These are phyloP conservation scores for Dolichallabes microphthalmus DNA, from an alignment of 2,113 vertebrate genomes.

Conservation along the genomic window DNA sequence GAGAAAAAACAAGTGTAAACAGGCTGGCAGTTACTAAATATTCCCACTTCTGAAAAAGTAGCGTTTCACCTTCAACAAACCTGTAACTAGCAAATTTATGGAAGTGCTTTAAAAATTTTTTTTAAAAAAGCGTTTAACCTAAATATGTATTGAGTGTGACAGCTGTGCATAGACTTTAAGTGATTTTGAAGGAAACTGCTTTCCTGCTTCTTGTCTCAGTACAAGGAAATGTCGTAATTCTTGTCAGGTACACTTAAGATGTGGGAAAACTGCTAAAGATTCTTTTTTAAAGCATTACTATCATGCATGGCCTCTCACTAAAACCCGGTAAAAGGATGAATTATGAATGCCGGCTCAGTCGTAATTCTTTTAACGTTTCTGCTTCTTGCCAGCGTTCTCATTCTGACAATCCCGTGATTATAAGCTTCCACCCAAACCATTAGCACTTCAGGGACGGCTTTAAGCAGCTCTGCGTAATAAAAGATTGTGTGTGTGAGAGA, in stretches of 20 bases:
- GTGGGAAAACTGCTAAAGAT: neutral
- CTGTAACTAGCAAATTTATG: neutral
- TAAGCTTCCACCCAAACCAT: slow-evolving; percentile 38
- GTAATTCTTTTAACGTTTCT: slow-evolving; percentile 25
- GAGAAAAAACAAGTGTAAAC: neutral
- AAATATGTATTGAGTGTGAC: neutral
- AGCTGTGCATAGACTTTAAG: neutral
- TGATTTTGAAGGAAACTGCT: neutral
- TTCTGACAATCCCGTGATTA: slow-evolving; percentile 30
- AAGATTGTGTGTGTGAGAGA: neutral
- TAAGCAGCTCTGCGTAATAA: slow-evolving; percentile 30
- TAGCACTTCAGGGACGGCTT: slow-evolving; percentile 21
- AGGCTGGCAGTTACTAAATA: neutral
- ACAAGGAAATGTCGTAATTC: neutral
- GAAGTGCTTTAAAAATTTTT: neutral
- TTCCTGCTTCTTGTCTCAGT: neutral
- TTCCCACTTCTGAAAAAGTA: neutral
- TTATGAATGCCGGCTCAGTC: neutral
- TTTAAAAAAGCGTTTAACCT: neutral
- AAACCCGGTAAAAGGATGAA: neutral
- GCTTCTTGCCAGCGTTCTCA: slow-evolving; percentile 28
- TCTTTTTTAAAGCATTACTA: slow-evolving; percentile 3
- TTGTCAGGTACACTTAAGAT: neutral
- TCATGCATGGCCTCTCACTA: slow-evolving; percentile 4
- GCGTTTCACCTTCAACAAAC: neutral